Conservation (phyloP, 1,140 invertebrate species). For the Aphis gossypii region DNA sequence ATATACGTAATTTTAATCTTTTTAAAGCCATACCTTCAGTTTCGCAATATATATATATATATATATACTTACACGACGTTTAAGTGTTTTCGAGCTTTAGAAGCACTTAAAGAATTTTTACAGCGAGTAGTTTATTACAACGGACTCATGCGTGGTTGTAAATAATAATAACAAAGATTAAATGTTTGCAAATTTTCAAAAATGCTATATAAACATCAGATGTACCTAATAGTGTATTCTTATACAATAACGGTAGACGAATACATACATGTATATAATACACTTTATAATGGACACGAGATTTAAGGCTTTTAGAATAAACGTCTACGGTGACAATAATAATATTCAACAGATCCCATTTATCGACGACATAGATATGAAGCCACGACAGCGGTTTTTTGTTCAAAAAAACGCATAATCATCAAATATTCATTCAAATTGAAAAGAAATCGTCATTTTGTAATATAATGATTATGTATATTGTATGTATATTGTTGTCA, state of each 20-base stretch:
- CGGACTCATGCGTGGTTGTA: not conserved
- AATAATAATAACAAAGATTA: not conserved
- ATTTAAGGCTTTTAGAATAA: not conserved
- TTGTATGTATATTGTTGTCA: not conserved
- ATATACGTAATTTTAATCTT: not conserved
- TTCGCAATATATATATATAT: not conserved
- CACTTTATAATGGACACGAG: not conserved
- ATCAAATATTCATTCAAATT: not conserved
- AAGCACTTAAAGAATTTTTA: constrained; percentile 2
- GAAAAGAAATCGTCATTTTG: not conserved
- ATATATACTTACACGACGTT: not conserved
- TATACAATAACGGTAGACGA: not conserved
- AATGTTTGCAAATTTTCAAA: not conserved
- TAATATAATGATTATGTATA: not conserved
- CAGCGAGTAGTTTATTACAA: not conserved
- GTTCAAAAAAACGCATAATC: not conserved
- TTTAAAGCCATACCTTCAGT: not conserved
- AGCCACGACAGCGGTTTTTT: not conserved
- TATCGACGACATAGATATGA: not conserved
- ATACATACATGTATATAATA: not conserved
- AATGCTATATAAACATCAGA: not conserved
- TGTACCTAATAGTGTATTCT: not conserved
- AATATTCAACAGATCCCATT: not conserved
- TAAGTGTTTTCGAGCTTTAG: not conserved
- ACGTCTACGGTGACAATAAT: not conserved